phyloP scores from a whole-genome alignment of 2,797 vertebrate species.

The Gallinago nigripennis region DNA sequence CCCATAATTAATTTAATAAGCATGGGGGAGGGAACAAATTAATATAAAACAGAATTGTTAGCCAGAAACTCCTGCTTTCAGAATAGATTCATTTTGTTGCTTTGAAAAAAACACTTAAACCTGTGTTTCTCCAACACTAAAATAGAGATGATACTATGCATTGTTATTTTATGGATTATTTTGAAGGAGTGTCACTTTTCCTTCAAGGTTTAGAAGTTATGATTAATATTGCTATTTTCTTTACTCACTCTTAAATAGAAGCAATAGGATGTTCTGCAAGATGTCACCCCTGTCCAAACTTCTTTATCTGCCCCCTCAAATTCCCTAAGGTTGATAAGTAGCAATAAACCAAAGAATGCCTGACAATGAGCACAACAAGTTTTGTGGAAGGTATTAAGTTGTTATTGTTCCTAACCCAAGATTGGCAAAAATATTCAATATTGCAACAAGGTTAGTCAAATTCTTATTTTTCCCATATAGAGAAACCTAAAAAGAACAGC shows the following conservation, averaged over 20 bases:
- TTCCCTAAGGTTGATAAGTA: neutral
- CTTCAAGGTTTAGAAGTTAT: neutral
- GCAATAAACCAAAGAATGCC: neutral
- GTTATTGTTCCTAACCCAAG: neutral
- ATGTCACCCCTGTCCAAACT: neutral
- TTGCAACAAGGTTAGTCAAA: neutral
- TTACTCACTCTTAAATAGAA: neutral
- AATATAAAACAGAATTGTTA: neutral
- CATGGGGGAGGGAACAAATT: neutral
- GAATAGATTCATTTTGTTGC: neutral
- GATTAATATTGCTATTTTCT: neutral
- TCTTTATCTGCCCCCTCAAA: neutral
- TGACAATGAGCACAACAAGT: neutral
- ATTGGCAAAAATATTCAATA: neutral
- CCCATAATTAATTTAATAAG: neutral
- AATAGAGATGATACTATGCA: neutral
- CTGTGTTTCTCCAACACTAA: neutral
- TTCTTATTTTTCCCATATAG: neutral
- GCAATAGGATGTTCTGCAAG: neutral
- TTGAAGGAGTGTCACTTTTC: neutral
- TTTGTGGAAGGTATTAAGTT: neutral
- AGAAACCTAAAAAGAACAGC: neutral
- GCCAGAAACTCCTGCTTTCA: neutral
- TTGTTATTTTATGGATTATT: neutral
- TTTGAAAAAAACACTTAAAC: neutral